Percentiles rank a stretch among this genome's conserved stretches.
phyloP scores from a whole-genome alignment of 2,113 vertebrate species.

The Silurus asotus region DNA sequence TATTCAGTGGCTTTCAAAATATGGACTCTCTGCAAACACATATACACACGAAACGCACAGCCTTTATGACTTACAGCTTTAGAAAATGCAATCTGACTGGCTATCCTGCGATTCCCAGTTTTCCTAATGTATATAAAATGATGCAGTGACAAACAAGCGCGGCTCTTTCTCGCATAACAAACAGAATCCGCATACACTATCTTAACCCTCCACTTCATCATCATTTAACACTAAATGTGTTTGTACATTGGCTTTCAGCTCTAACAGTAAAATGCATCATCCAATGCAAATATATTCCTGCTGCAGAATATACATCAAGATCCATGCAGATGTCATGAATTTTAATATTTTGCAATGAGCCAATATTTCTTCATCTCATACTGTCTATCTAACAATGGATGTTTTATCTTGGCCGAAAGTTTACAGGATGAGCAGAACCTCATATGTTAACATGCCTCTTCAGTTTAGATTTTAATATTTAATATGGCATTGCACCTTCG shows the following conservation, averaged over 20 bases:
- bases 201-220: neutral
- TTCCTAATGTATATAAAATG: conserved; percentile 56
- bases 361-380: conserved; percentile 28
- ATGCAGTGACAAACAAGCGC: conserved; percentile 12
- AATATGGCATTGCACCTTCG: conserved; percentile 56
- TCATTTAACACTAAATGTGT: neutral
- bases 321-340: neutral
- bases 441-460: conserved; percentile 52
- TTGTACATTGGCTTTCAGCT: neutral
- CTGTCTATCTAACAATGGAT: conserved; percentile 28
- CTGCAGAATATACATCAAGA: neutral
- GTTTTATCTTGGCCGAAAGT: conserved; percentile 56
- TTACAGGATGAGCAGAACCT: conserved; percentile 38
- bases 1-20: neutral
- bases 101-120: conserved; percentile 56
- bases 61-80: neutral
- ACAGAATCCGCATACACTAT: neutral
- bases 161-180: conserved; percentile 3
- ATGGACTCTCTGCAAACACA: neutral
- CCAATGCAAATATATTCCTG: neutral
- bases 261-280: neutral
- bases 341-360: conserved; percentile 20
- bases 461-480: conserved; percentile 62
- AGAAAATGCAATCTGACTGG: neutral
- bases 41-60: conserved; percentile 37